These are phyloP conservation scores for Carassius auratus DNA, from an alignment of 2,113 vertebrate genomes.

Conservation along the genomic window DNA sequence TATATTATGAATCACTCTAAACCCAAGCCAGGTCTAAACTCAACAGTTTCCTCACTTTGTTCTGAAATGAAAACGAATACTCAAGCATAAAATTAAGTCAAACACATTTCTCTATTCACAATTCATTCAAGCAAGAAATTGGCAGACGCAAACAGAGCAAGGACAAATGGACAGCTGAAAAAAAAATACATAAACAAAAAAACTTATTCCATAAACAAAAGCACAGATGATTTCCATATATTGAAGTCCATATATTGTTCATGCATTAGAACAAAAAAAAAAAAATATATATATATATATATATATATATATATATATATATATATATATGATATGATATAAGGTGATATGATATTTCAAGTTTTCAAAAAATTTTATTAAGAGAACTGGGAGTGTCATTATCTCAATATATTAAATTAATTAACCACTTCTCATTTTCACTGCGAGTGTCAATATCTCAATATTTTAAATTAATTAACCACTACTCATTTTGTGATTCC, in stretches of 20 bases:
- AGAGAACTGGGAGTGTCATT: too few species aligned
- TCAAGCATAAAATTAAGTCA: slow-evolving; percentile 28
- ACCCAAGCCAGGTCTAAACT: slow-evolving; percentile 15
- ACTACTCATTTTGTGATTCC: too few species aligned
- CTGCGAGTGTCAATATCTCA: too few species aligned
- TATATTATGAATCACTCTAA: background rate
- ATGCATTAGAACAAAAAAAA: background rate
- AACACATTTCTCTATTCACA: slow-evolving; percentile 7
- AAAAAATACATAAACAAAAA: background rate
- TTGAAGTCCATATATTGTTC: background rate
- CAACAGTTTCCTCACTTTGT: background rate
- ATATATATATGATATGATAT: too few species aligned
- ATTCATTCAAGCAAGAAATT: slow-evolving; percentile 25
- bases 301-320: too few species aligned
- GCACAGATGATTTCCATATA: background rate
- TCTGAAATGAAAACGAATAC: slow-evolving; percentile 24
- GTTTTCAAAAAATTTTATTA: too few species aligned
- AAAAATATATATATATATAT: too few species aligned
- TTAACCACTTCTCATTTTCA: too few species aligned
- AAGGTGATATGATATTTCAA: too few species aligned
- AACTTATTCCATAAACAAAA: background rate
- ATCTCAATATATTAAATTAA: too few species aligned
- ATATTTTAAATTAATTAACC: too few species aligned
- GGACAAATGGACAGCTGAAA: background rate
- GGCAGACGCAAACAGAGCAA: background rate